A percentile compares a stretch with the other conserved stretches of the same genome.
Evolutionary conservation across 2,797 vertebrate genomes (phyloP).

Genomic region (Lates japonicus): DNA sequence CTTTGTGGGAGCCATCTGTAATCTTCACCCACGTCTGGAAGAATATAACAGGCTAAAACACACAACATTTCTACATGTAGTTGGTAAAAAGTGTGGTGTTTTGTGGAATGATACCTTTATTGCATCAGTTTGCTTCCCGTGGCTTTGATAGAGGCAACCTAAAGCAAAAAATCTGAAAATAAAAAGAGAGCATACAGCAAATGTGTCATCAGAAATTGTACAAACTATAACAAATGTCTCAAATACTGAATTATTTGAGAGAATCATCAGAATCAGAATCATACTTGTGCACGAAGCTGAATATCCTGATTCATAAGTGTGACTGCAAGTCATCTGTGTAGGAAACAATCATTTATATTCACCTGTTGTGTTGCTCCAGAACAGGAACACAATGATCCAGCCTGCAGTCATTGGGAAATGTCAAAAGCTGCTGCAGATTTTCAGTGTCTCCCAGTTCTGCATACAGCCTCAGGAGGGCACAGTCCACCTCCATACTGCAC

Average conservation of each 20-base stretch:
- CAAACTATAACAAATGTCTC: neutral
- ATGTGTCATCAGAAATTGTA: neutral
- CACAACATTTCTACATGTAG: neutral
- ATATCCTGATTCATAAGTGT: neutral
- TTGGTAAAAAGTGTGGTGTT: neutral
- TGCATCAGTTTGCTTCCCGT: slow-evolving; percentile 69
- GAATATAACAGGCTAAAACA: slow-evolving; percentile 19
- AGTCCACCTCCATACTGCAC: slow-evolving; percentile 76
- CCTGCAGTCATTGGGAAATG: slow-evolving; percentile 67
- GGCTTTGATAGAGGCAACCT: slow-evolving; percentile 80
- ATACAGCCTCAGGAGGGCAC: slow-evolving; percentile 80
- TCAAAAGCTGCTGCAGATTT: slow-evolving; percentile 73
- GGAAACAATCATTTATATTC: neutral
- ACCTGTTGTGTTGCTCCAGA: slow-evolving; percentile 78
- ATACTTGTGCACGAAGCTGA: neutral
- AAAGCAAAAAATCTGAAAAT: slow-evolving; percentile 79
- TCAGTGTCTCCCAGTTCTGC: slow-evolving; percentile 62
- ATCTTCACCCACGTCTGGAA: slow-evolving; percentile 82
- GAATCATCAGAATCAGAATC: neutral
- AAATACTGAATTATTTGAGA: neutral
- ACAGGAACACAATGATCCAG: slow-evolving; percentile 72
- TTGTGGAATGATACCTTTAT: slow-evolving; percentile 67
- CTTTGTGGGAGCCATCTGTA: slow-evolving; percentile 64
- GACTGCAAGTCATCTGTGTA: neutral
- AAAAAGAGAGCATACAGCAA: slow-evolving; percentile 2